Evolutionary conservation across 2,888 invertebrate species (phyloP).

Genomic region (Polydrusus pterygomalis): DNA sequence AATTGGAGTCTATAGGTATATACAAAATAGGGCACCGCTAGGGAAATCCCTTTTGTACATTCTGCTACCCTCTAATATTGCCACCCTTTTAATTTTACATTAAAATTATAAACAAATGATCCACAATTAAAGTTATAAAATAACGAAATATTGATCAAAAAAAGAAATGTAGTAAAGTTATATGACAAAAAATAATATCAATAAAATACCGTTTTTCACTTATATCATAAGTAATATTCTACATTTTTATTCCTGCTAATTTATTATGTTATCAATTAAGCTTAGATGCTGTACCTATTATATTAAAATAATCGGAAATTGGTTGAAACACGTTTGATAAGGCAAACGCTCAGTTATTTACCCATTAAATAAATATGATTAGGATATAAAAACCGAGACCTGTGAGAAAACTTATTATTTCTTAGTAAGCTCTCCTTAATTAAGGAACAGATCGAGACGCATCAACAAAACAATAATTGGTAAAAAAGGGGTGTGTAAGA

Average conservation of each 20-base stretch:
- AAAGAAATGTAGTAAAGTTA: too few species aligned
- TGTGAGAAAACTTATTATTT: background rate
- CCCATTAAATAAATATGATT: background rate
- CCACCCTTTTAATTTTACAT: too few species aligned
- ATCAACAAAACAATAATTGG: background rate
- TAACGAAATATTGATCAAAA: too few species aligned
- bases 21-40: too few species aligned
- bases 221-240: too few species aligned
- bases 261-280: background rate
- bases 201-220: too few species aligned
- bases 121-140: too few species aligned
- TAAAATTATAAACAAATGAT: too few species aligned
- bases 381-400: background rate
- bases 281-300: background rate
- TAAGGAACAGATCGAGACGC: background rate
- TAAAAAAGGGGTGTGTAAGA: background rate
- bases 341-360: background rate
- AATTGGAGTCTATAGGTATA: too few species aligned
- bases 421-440: background rate
- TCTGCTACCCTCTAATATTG: too few species aligned
- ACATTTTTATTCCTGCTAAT: background rate
- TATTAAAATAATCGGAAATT: background rate
- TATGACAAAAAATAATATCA: too few species aligned
- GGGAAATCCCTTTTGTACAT: too few species aligned
- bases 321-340: slow-evolving; percentile 7